Evolutionary conservation across 2,113 vertebrate species (phyloP), one percentile per base, ranked within the genome.

Genomic region (Myotis davidii): DNA sequence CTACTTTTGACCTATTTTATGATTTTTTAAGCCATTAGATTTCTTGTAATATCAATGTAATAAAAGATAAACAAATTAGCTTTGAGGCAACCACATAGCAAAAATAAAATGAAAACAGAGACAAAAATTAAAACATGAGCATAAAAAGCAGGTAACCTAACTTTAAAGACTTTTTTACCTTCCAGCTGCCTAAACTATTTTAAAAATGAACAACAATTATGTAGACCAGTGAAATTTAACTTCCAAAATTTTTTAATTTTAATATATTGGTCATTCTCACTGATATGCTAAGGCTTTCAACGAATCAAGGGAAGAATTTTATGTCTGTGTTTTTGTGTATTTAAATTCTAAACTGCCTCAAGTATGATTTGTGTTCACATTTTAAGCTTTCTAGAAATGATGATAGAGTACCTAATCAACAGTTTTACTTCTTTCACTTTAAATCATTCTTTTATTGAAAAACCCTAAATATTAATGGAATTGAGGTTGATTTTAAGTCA

Each of bases 381-480:
- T 91, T 91, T 74, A 59, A 86, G n/a, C 18, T 82, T 88, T 64
- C 29, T 61, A 74, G 56, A 91, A 83, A 81, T 84, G 78, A 59
- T 82, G 54, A 45, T 32, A 85, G 42, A 85, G 50, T 77, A 50
- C 21, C 48, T 96, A 92, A 67, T 79, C 56, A 78, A 81, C 21
- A 59, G 16, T 69, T 82, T 85, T 78, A 6, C 9, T 90, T 16
- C 23, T 92, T 97, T 97, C 45, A 64, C 23, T 94, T 82, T 45
- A 79, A 90, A 90, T 76, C 20, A 72, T 52, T 92, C 23, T 96
- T 18, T 82, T 76, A 85, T 54, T 56, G 45, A 88, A 74, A 79
- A 94, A 94, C 27, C 23, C 3, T 54, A 72, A 81, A 16, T 34
- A 27, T 45, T 92, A 84, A 70, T 50, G 82, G 54, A 4, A 84